Evolutionary conservation across 2,113 vertebrate species (phyloP), one percentile per base, ranked within the genome.

Genomic region (Centrocercus urophasianus): DNA sequence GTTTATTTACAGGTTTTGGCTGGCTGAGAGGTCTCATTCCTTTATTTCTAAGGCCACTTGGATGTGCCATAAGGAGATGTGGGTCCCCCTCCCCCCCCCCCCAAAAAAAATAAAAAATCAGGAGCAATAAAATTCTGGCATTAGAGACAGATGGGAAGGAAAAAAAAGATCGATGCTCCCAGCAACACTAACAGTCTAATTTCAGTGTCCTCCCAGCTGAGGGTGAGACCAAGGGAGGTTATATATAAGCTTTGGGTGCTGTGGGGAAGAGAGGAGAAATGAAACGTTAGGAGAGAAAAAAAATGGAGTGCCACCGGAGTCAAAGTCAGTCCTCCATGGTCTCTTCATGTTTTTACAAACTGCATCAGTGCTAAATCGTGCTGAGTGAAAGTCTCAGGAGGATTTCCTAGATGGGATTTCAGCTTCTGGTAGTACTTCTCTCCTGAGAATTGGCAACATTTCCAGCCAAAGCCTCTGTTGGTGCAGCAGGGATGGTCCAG

Each of bases 1-100:
- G 93, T 96, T 96, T 95, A 85, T 96, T 96, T 97, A 96, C 96
- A 97, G 95, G 90, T 96, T 97, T 97, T 96, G 94, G 57, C 76
- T 90, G 85, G 69, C 75, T 89, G 82, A 95, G 91, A 93, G 91
- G 93, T 95, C 92, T 92, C 94, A 66, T 93, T 96, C 90, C 93
- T 88, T 95, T 94, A 92, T 96, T 95, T 93, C 73, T 63, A 63
- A 87, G 92, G 60, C 81, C 61, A 45, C 91, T 93, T 1, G 38
- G 64, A 45, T 89, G 83, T 76, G 88, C 64, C 81, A 61, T 83
- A 83, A 95, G 86, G 80, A 90, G 79, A 81, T 2, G 24, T 47
- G 85, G 59, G 76, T 90, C 86, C 52, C 61, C 45, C 48, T 13
- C 42, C 21, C 45, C 19, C 21, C 45, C 19, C 9, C 9, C 17